Percentiles rank a stretch among this genome's conserved stretches.
These are phyloP conservation scores for Suncus etruscus DNA, from an alignment of 2,113 vertebrate species.

Conservation along the genomic window DNA sequence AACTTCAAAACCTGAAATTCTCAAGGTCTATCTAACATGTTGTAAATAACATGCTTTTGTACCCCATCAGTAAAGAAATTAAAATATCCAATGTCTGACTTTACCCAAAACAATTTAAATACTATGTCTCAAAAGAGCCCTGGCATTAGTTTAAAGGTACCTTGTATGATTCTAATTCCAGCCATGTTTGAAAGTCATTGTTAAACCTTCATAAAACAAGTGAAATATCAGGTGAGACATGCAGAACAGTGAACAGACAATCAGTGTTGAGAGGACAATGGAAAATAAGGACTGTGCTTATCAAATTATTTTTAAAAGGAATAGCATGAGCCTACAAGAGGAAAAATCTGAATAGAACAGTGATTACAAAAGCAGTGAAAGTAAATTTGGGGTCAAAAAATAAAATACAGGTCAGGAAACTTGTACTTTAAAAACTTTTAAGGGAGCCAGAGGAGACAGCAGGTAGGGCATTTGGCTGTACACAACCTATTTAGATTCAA, in stretches of 20 bases:
- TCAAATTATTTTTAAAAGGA: not conserved
- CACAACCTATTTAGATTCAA: too few species aligned
- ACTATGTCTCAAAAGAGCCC: not conserved
- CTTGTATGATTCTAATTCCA: not conserved
- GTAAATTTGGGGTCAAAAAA: not conserved
- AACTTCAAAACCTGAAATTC: slow-evolving; percentile 58
- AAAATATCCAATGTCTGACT: not conserved
- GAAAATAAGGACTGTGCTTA: not conserved
- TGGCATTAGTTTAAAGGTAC: slow-evolving; percentile 1
- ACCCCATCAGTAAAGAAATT: slow-evolving; percentile 49
- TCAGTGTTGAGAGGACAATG: not conserved
- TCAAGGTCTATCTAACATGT: slow-evolving; percentile 29
- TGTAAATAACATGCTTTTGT: slow-evolving; percentile 18
- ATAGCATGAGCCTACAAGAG: not conserved
- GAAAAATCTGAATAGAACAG: not conserved
- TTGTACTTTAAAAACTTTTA: not conserved
- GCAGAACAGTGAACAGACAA: not conserved
- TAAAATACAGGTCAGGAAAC: not conserved
- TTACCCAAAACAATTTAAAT: slow-evolving; percentile 25
- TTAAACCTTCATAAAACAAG: slow-evolving; percentile 48
- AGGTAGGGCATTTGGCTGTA: too few species aligned
- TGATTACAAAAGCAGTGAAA: not conserved
- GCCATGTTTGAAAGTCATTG: not conserved
- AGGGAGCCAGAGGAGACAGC: too few species aligned
- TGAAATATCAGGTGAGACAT: not conserved